Percentiles rank a stretch among this genome's conserved stretches.
phyloP scores from a whole-genome alignment of 2,797 vertebrate genomes.

The Rhinatrema bivittatum region DNA sequence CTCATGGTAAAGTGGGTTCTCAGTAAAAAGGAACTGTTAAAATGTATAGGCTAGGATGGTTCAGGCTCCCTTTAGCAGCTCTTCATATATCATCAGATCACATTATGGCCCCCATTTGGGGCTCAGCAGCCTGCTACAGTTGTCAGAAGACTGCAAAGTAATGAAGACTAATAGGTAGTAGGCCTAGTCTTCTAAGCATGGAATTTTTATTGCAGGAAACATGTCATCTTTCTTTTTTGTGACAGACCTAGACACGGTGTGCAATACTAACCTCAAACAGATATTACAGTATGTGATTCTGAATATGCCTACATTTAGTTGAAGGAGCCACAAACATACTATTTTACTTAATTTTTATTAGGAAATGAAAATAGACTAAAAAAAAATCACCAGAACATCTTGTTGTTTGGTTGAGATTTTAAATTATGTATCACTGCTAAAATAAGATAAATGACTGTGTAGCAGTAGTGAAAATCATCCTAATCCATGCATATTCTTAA shows the following conservation, averaged over 20 bases:
- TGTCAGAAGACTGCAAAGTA: conserved; percentile 83
- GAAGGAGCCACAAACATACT: conserved; percentile 43
- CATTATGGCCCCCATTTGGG: conserved; percentile 83
- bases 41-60: conserved; percentile 73
- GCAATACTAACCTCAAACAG: conserved; percentile 61
- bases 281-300: conserved; percentile 48
- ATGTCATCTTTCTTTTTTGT: conserved; percentile 79
- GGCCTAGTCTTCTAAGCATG: conserved; percentile 73
- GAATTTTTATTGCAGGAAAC: conserved; percentile 80
- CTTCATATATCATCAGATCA: conserved; percentile 87
- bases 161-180: conserved; percentile 84
- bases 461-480: conserved; percentile 24
- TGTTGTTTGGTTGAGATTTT: conserved; percentile 26
- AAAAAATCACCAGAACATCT: conserved; percentile 26
- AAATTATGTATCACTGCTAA: conserved; percentile 32
- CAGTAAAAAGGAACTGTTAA: conserved; percentile 70
- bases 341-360: conserved; percentile 54
- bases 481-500: too few species aligned
- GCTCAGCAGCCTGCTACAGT: conserved; percentile 79
- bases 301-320: conserved; percentile 58
- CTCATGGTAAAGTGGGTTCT: conserved; percentile 70
- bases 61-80: conserved; percentile 76
- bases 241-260: conserved; percentile 66
- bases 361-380: conserved; percentile 36
- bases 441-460: conserved; percentile 28